Conservation (phyloP, 2,797 vertebrate genomes). For the Poecilia picta region DNA sequence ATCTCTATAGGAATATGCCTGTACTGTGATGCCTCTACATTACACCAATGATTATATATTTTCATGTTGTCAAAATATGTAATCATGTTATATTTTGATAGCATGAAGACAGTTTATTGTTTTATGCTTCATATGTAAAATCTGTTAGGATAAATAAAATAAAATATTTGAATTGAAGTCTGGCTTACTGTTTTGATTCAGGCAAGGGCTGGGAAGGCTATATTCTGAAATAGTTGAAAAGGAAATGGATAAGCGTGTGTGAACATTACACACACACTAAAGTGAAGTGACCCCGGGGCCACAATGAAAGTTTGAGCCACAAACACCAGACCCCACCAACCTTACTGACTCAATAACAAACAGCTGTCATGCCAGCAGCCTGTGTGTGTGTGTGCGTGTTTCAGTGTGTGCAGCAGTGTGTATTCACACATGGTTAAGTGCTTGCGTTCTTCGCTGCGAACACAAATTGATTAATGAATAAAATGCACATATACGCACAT, state of each 20-base stretch:
- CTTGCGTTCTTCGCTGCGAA: slow-evolving; percentile 14
- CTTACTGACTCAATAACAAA: slow-evolving; percentile 72
- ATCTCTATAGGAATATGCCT: background rate
- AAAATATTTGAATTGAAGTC: background rate
- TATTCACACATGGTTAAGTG: slow-evolving; percentile 8
- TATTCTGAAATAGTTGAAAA: slow-evolving; percentile 7
- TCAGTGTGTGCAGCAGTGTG: slow-evolving; percentile 8
- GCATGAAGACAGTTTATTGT: background rate
- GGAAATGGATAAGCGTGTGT: slow-evolving; percentile 8
- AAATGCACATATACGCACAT: background rate
- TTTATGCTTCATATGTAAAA: background rate
- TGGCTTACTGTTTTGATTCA: background rate
- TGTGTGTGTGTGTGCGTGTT: slow-evolving; percentile 16
- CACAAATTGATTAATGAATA: background rate
- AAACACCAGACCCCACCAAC: slow-evolving; percentile 67
- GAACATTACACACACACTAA: slow-evolving; percentile 11
- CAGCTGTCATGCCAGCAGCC: slow-evolving; percentile 62
- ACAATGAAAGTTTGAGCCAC: slow-evolving; percentile 51
- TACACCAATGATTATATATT: no score
- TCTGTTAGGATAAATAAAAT: background rate
- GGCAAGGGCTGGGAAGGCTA: background rate
- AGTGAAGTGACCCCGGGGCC: slow-evolving; percentile 48
- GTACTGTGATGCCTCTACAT: background rate
- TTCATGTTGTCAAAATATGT: no score
- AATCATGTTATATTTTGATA: background rate